Conservation (phyloP, 2,888 invertebrate genomes). For the Autographa pulchrina region DNA sequence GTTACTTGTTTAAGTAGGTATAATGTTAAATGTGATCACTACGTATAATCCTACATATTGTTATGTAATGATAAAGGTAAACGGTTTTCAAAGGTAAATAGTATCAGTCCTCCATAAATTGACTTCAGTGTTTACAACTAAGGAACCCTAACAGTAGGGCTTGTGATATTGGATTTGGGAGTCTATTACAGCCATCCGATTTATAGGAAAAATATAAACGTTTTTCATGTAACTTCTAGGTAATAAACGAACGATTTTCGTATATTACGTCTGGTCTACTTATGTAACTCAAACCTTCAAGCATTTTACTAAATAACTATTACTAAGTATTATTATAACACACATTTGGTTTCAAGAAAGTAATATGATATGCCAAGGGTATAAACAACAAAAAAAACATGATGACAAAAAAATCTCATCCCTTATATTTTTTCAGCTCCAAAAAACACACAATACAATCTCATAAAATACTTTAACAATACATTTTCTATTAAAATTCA, state of each 20-base stretch:
- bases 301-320: background rate
- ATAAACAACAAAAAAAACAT: background rate
- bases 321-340: too few species aligned
- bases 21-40: too few species aligned
- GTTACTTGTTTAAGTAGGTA: too few species aligned
- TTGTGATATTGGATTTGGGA: conserved; percentile 18
- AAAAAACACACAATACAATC: background rate
- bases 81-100: background rate
- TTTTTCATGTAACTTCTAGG: background rate
- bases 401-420: background rate
- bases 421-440: background rate
- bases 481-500: conserved; percentile 65
- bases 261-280: background rate
- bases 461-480: conserved; percentile 50
- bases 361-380: too few species aligned
- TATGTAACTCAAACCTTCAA: background rate
- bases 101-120: background rate
- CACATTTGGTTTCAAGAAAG: too few species aligned
- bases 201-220: conserved; percentile 1
- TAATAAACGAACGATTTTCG: background rate
- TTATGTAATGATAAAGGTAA: background rate
- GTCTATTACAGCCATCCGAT: conserved; percentile 13
- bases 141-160: background rate
- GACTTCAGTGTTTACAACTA: background rate
- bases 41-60: too few species aligned